Percentiles rank a stretch among this genome's conserved stretches.
These are phyloP conservation scores for Anarsia innoxiella DNA, from an alignment of 2,888 invertebrate species.

Conservation along the genomic window DNA sequence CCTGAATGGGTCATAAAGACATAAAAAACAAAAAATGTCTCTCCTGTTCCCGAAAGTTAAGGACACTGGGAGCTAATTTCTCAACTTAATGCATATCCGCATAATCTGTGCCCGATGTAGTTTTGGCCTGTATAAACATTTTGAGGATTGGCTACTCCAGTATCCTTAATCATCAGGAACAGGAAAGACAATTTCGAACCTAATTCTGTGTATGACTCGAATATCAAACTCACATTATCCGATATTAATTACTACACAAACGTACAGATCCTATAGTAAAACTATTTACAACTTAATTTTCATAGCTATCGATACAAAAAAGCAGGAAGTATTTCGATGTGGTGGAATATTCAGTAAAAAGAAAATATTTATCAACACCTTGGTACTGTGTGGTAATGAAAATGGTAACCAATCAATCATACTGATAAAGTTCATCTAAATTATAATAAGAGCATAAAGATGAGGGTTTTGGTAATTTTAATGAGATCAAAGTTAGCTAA, in stretches of 20 bases:
- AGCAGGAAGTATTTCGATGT: conserved; percentile 7
- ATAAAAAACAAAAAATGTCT: too few species aligned
- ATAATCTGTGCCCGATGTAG: too few species aligned
- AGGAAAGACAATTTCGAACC: too few species aligned
- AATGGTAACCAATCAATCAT: conserved; percentile 45
- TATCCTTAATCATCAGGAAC: too few species aligned
- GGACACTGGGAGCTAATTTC: too few species aligned
- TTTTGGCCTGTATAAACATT: too few species aligned
- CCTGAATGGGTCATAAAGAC: too few species aligned
- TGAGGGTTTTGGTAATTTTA: conserved; percentile 54
- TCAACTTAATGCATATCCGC: too few species aligned
- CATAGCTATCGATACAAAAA: conserved; percentile 11
- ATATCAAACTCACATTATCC: not conserved
- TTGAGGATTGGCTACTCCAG: too few species aligned
- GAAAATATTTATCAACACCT: not conserved
- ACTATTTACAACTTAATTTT: conserved; percentile 20
- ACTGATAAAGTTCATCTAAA: conserved; percentile 26
- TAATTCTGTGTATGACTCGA: too few species aligned
- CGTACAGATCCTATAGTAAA: conserved; percentile 15
- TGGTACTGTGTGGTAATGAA: conserved; percentile 5
- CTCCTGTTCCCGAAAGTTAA: too few species aligned
- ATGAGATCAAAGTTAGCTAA: conserved; percentile 52
- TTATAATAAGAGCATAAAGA: conserved; percentile 29
- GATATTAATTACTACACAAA: conserved; percentile 2
- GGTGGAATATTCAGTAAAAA: conserved; percentile 12